Evolutionary conservation across 2,888 invertebrate genomes (phyloP), one percentile per base, ranked within the genome.

Genomic region (Aleiodes testaceus): DNA sequence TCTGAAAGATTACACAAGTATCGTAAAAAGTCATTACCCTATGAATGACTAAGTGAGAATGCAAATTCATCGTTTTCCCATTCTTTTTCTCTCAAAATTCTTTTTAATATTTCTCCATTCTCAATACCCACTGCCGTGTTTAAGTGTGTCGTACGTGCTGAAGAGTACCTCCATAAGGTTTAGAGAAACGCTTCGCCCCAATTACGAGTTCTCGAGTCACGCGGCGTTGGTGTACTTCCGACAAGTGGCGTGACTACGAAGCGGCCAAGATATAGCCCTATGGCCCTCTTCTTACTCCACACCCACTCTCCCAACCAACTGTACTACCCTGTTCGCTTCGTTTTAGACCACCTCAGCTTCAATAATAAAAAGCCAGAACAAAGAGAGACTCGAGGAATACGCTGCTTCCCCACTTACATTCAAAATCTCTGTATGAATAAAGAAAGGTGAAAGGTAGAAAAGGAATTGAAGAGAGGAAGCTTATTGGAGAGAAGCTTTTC

Each of bases 91-190:
- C 30, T 55, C 14, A 36, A 53, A 52, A 16, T 44, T 67, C 36
- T 66, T 64, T 47, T 47, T 20, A 47, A 53, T 64, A 30, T 44
- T 59, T 69, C 22, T 50, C 66, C 59, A 55, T 18, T 55, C 65
- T 70, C 70, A 70, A 70, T 70, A 66, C 61, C 50, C 49, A 55
- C 52, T 50, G 50, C 14, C 61, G 66, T 70, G 70, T 59, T 50
- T 66, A 66, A 70, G 70, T 70, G 61, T 70, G 66, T 66, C 66
- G 70, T 70, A 70, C 70, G 70, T 70, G 70, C 70, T 49, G 50
- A 50, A 70, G 70, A 66, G 50, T 52, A 66, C 44, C 53, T 52
- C 26, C 45, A 36, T 52, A 44, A 59, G 30, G 50, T 65, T 66
- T 22, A 59, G 59, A 70, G 70, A 70, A 70, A 70, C 66, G 66